Percentiles rank a stretch among this genome's conserved stretches.
These are phyloP conservation scores for Spodoptera picta DNA, from an alignment of 2,888 invertebrate species.

Conservation along the genomic window DNA sequence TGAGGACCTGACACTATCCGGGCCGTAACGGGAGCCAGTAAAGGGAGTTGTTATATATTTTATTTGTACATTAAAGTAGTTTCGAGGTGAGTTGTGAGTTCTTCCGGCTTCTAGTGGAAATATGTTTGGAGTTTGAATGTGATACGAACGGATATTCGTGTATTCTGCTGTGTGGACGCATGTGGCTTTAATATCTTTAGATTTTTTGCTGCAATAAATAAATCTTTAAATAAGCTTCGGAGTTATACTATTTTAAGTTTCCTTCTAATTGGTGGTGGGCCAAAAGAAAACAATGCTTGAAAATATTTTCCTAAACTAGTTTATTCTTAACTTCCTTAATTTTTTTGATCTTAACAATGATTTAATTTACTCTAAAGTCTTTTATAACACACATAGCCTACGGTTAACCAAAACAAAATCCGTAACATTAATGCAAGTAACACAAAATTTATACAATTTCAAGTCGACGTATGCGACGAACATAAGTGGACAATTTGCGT, in stretches of 20 bases:
- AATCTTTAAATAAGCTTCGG: no score
- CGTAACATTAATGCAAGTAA: background rate
- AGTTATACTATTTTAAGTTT: no score
- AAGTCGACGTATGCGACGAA: background rate
- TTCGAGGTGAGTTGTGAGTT: constrained; percentile 17
- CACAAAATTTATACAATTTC: constrained; percentile 7
- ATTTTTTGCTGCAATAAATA: no score
- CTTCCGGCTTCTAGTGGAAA: constrained; percentile 8
- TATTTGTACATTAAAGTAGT: constrained; percentile 38
- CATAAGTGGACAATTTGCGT: constrained; percentile 23
- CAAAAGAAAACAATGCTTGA: no score
- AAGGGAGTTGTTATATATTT: constrained; percentile 35
- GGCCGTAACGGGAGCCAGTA: constrained; percentile 9
- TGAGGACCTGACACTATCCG: constrained; percentile 13
- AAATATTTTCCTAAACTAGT: no score
- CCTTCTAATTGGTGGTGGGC: no score
- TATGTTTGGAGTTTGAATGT: constrained; percentile 10
- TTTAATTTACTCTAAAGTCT: no score
- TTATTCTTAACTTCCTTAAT: no score
- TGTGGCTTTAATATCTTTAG: background rate
- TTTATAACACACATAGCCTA: no score
- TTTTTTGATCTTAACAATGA: no score
- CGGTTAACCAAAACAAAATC: no score
- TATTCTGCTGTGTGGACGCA: background rate
- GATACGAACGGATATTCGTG: background rate